phyloP scores from a whole-genome alignment of 2,888 invertebrate species.

The Zaprionus obscuricornis region DNA sequence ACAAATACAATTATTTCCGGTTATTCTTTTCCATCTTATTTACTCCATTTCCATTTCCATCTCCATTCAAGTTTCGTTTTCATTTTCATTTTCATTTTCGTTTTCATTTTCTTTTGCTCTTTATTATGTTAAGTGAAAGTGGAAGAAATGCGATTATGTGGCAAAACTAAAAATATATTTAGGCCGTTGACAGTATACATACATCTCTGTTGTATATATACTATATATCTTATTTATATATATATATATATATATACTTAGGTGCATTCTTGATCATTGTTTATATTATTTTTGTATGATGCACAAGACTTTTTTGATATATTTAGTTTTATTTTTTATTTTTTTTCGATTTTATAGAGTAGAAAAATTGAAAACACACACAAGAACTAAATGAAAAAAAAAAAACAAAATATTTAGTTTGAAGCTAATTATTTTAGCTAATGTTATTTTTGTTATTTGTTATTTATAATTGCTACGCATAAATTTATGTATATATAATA shows the following conservation, averaged over 20 bases:
- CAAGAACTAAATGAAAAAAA: conserved; percentile 33
- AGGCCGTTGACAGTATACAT: conserved; percentile 31
- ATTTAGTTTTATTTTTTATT: conserved; percentile 28
- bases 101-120: conserved; percentile 11
- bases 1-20: conserved; percentile 11
- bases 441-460: conserved; percentile 17
- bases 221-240: too few relatives aligned
- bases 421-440: conserved; percentile 19
- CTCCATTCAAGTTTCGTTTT: conserved; percentile 5
- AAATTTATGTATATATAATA: not conserved
- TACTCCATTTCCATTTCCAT: conserved; percentile 11
- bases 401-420: conserved; percentile 28
- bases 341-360: conserved; percentile 27
- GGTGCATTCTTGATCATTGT: conserved; percentile 3
- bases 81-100: conserved; percentile 8
- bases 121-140: conserved; percentile 49
- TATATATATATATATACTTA: too few relatives aligned
- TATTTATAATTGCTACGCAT: conserved; percentile 9
- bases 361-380: conserved; percentile 40
- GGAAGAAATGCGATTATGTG: conserved; percentile 80
- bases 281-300: conserved; percentile 1
- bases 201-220: too few relatives aligned
- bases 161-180: conserved; percentile 54
- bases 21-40: not conserved
- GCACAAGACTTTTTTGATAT: conserved; percentile 4